Conservation (phyloP, 2,888 invertebrate species). For the Chromoteleia sp. region DNA sequence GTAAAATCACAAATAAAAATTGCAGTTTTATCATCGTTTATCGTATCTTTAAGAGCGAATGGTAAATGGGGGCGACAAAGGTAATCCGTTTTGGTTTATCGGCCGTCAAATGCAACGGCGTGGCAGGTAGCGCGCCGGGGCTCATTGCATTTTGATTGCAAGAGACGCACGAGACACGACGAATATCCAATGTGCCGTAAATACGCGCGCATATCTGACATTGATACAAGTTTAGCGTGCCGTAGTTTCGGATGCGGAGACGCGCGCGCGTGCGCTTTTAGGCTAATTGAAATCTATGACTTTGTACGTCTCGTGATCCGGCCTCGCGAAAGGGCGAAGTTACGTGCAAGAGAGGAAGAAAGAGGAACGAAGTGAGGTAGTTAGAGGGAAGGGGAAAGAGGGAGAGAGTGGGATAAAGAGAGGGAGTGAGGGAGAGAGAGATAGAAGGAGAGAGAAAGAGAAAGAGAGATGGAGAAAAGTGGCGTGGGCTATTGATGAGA, state of each 20-base stretch:
- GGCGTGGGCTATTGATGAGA: slow-evolving; percentile 68
- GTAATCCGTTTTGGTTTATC: slow-evolving; percentile 68
- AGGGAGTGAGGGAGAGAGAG: slow-evolving; percentile 2
- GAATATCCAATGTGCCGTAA: slow-evolving; percentile 64
- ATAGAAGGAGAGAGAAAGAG: slow-evolving; percentile 13
- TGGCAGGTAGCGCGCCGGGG: slow-evolving; percentile 55
- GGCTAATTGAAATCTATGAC: slow-evolving; percentile 83
- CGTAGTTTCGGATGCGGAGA: slow-evolving; percentile 69
- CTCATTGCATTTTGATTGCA: slow-evolving; percentile 71
- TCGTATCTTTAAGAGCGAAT: slow-evolving; percentile 46
- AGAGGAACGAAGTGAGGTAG: slow-evolving; percentile 24
- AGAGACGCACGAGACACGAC: slow-evolving; percentile 64
- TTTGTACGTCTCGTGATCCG: slow-evolving; percentile 75
- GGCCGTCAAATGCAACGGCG: slow-evolving; percentile 63
- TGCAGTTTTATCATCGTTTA: slow-evolving; percentile 44
- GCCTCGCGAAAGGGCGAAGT: not conserved
- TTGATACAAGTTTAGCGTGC: slow-evolving; percentile 68
- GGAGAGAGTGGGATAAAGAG: slow-evolving; percentile 24
- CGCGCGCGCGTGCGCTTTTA: slow-evolving; percentile 63
- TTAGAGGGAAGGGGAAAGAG: slow-evolving; percentile 6
- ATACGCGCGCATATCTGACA: slow-evolving; percentile 73
- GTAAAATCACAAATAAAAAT: slow-evolving; percentile 12
- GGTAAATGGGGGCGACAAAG: slow-evolving; percentile 49
- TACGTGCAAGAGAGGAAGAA: not conserved
- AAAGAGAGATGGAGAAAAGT: slow-evolving; percentile 34